Conservation (phyloP, 1,140 invertebrate genomes). For the Zophobas morio region DNA sequence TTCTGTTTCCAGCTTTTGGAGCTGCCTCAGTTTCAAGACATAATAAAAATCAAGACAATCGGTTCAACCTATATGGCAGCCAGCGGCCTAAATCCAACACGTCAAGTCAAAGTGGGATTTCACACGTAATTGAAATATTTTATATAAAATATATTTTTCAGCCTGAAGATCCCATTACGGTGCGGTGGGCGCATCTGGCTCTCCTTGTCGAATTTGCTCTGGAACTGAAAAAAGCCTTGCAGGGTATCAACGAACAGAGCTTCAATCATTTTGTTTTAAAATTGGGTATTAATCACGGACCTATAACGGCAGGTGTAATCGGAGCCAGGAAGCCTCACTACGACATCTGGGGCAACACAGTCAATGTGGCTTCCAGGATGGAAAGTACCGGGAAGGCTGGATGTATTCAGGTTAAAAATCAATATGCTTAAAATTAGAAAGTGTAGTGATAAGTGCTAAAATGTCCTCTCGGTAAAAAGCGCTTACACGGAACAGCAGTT, state of each 20-base stretch:
- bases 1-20: slow-evolving; percentile 82
- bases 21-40: slow-evolving; percentile 86
- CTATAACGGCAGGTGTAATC: slow-evolving; percentile 95
- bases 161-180: slow-evolving; percentile 78
- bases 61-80: slow-evolving; percentile 98
- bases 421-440: background rate
- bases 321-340: slow-evolving; percentile 96
- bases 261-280: slow-evolving; percentile 96
- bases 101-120: slow-evolving; percentile 74
- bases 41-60: slow-evolving; percentile 98
- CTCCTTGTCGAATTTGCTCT: slow-evolving; percentile 92
- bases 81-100: slow-evolving; percentile 86
- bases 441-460: too few species aligned
- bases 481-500: too few species aligned
- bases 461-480: too few species aligned
- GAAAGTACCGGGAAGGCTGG: slow-evolving; percentile 97
- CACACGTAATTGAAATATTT: background rate
- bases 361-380: slow-evolving; percentile 96
- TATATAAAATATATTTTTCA: slow-evolving; percentile 62
- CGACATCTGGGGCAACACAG: slow-evolving; percentile 97
- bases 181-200: slow-evolving; percentile 88
- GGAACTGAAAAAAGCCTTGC: slow-evolving; percentile 89
- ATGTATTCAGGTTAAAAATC: slow-evolving; percentile 85
- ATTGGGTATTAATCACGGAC: slow-evolving; percentile 96
- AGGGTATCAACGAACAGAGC: slow-evolving; percentile 94